Conservation (phyloP, 2,113 vertebrate species). For the Seriola aureovittata region DNA sequence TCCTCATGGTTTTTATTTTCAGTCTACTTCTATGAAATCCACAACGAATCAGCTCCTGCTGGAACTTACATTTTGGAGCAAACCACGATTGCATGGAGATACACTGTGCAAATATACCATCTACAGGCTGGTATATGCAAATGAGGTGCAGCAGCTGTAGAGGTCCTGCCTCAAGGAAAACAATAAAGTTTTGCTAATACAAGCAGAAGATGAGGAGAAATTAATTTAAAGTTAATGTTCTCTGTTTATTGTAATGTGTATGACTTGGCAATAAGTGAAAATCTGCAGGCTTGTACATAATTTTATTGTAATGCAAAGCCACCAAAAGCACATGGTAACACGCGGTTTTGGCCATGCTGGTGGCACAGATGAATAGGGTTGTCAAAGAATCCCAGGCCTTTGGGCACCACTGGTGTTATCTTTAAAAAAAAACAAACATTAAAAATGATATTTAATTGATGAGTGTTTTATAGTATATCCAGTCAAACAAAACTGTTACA, state of each 20-base stretch:
- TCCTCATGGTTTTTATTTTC: slow-evolving; percentile 18
- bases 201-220: slow-evolving; percentile 11
- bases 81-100: slow-evolving; percentile 48
- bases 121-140: slow-evolving; percentile 48
- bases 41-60: slow-evolving; percentile 20
- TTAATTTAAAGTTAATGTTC: slow-evolving; percentile 35
- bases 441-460: neutral
- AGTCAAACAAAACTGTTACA: neutral
- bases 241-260: slow-evolving; percentile 12
- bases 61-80: slow-evolving; percentile 38
- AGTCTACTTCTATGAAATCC: slow-evolving; percentile 30
- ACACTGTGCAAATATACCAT: slow-evolving; percentile 48
- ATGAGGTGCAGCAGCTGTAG: slow-evolving; percentile 54
- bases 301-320: neutral
- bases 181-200: slow-evolving; percentile 42
- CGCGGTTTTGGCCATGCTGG: neutral
- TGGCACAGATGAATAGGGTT: neutral
- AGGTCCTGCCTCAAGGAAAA: slow-evolving; percentile 54
- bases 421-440: neutral
- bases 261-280: slow-evolving; percentile 1
- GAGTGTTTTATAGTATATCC: neutral
- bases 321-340: neutral
- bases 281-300: neutral
- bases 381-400: neutral
- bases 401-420: neutral